phyloP scores from a whole-genome alignment of 2,888 invertebrate species.

The Calliopum simillimum region DNA sequence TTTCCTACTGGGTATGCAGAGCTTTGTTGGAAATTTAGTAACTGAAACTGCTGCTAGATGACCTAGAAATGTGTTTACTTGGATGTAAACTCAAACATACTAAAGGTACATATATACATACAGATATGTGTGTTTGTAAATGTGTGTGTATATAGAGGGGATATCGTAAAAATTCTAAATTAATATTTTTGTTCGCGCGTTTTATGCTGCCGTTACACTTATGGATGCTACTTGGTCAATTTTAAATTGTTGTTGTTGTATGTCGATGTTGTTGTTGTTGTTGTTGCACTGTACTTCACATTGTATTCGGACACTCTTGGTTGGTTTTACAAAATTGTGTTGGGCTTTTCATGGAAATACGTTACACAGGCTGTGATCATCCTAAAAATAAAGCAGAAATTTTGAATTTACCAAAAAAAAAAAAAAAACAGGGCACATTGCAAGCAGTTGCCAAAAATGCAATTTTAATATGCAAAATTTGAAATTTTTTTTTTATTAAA shows the following conservation, averaged over 20 bases:
- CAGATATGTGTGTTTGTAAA: too few species aligned
- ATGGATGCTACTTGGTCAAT: conserved; percentile 51
- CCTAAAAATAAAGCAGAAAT: conserved; percentile 5
- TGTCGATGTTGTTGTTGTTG: conserved; percentile 5
- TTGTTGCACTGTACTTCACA: conserved; percentile 9
- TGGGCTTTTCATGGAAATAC: background rate
- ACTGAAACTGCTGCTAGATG: too few species aligned
- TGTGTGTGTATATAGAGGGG: background rate
- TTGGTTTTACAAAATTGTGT: conserved; percentile 16
- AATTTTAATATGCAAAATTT: too few species aligned
- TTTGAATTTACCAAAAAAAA: too few species aligned
- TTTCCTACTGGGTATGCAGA: too few species aligned
- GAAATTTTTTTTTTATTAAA: too few species aligned
- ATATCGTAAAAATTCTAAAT: conserved; percentile 28
- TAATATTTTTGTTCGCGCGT: conserved; percentile 21
- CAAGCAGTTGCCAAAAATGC: too few species aligned
- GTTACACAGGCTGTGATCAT: conserved; percentile 1
- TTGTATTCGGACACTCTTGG: conserved; percentile 22
- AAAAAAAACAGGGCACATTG: too few species aligned
- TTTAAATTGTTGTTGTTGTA: conserved; percentile 6
- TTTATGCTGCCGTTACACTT: conserved; percentile 15
- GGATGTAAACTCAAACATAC: too few species aligned
- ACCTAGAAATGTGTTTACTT: too few species aligned
- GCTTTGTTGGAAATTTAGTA: too few species aligned
- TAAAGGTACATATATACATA: too few species aligned